Evolutionary conservation across 2,113 vertebrate species (phyloP), one percentile per base, ranked within the genome.

Genomic region (Abramis brama): DNA sequence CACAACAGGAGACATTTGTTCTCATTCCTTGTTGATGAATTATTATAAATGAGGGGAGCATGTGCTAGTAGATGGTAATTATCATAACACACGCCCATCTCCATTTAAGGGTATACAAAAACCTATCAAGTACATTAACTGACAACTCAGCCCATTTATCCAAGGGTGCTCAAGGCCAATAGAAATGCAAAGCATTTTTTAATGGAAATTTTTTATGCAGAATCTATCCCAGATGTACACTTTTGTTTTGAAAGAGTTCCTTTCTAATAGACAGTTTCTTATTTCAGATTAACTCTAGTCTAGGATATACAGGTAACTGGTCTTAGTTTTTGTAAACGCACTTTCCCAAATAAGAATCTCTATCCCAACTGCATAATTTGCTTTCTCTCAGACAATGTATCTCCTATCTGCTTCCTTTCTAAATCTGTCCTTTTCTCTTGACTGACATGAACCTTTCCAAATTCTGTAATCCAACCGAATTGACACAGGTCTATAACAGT

Each of bases 401-500:
- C 33, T 57, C 8, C 55, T 36, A 59, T 79, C 43, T 47, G 43
- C 71, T 43, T 36, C 21, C 21, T 59, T 59, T 59, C 6, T 33
- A 2, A n/a, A 15, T 25, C 33, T 5, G 52, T 57, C 33, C 21
- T 25, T 60, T n/a, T 59, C 55, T 79, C 55, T 39, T 39, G 55
- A 59, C 55, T 79, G 11, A 60, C 78, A 23, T 43, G 23, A 80
- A 47, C 36, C 59, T 79, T 57, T 64, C 21, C 15, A 27, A 45
- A 80, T 64, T 64, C 39, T 64, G 57, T 6, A 59, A 45, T 15
- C 78, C 57, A 79, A 45, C 59, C 4, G 3, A 64, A 64, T 36
- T 80, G 78, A 80, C 59, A 80, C 39, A 39, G n/a, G 23, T 43
- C 23, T 80, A 80, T 80, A 80, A 80, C 59, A 79, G 25, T 62